Base-by-base conservation (phyloP, 2,888 invertebrate genomes). In the Liopterus haemorrhoidalis region DNA sequence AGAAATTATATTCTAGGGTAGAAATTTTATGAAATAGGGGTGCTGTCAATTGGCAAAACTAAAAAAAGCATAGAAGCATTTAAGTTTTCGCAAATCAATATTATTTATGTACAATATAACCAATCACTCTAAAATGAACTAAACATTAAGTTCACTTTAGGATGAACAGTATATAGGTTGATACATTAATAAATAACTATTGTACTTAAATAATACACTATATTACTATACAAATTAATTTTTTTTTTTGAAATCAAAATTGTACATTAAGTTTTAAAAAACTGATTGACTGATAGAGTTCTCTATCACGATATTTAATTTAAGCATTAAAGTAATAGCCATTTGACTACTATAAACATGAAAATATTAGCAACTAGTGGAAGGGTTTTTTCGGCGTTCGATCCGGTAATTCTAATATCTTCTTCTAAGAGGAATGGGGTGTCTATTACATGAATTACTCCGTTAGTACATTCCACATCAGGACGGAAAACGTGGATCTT, bases 401-500 rank as follows among this genome's bases (percentile, higher is more conserved):
- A 64, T 21, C 66, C 68, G 44, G 78, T 81, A 45, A 85, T 84
- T 53, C 79, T 76, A 50, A 93, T 81, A 68, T 94, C 93, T 59
- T 82, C 82, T 59, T 87, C 86, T 61, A 80, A 77, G 48, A 92
- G 71, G 62, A 95, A 81, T 4, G 93, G 92, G 54, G 77, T 78
- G 64, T 93, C 92, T 61, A 95, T 91, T 51, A 93, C 89, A 68
- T 95, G 94, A 57, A 95, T 93, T 57, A 92, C 85, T 39, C 95
- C 95, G 65, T 95, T 95, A 67, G 90, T 93, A 68, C 94, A 94
- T 61, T 90, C 88, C 3, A 96, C 89, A 67, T 96, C 92, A 16
- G 94, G 88, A 53, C 93, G 81, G 67, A 84, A 82, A 36, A 93
- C 87, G 58, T 81, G 82, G 58, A 91, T 85, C 75, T 80, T 80